A percentile compares a stretch with the other conserved stretches of the same genome.
Conservation (phyloP, 2,797 vertebrate genomes). For the Sebastes matsubarae region DNA sequence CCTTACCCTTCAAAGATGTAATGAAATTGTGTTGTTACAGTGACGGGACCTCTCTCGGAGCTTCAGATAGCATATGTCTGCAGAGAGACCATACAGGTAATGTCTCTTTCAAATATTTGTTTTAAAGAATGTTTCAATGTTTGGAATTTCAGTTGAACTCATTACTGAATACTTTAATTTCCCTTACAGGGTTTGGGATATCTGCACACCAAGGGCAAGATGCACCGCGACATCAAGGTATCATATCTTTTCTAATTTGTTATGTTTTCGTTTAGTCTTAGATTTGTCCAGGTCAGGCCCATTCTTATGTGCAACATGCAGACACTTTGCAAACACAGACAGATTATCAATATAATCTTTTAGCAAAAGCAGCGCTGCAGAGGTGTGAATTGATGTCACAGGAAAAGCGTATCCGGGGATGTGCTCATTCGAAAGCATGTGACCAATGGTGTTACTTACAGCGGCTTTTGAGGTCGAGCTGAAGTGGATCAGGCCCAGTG, state of each 20-base stretch:
- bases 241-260: not conserved
- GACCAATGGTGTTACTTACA: slow-evolving; percentile 7
- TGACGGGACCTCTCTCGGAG: slow-evolving; percentile 96
- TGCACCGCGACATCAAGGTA: slow-evolving; percentile 99
- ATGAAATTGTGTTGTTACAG: slow-evolving; percentile 68
- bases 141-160: not conserved
- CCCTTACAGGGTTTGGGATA: slow-evolving; percentile 90
- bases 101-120: not conserved
- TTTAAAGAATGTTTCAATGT: not conserved
- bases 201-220: slow-evolving; percentile 95
- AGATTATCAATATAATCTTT: not conserved
- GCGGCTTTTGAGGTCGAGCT: slow-evolving; percentile 18
- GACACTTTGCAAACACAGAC: not conserved
- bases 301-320: not conserved
- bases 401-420: not conserved
- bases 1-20: not conserved
- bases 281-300: not conserved
- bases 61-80: slow-evolving; percentile 94
- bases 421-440: slow-evolving; percentile 3
- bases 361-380: not conserved
- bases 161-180: not conserved
- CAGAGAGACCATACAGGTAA: slow-evolving; percentile 97
- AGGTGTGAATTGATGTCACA: slow-evolving; percentile 27
- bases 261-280: not conserved
- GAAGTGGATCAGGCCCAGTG: not conserved